A percentile compares a stretch with the other conserved stretches of the same genome.
These are phyloP conservation scores for Donacobius atricapilla DNA, from an alignment of 2,113 vertebrate genomes.

Conservation along the genomic window DNA sequence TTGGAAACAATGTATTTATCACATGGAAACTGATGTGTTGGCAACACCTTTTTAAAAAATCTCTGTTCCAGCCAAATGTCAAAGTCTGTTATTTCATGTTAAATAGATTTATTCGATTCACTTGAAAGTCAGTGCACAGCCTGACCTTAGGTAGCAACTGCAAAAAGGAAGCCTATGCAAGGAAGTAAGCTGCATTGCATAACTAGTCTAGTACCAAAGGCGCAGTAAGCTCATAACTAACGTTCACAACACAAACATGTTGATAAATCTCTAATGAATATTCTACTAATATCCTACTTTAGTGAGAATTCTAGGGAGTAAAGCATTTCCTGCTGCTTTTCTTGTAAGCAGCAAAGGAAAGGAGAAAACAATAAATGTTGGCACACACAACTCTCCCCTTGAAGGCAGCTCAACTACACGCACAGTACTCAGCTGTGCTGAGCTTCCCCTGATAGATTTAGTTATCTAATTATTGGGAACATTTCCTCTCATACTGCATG, in stretches of 20 bases:
- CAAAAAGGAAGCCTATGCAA: neutral
- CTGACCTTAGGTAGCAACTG: neutral
- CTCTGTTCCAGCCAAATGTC: neutral
- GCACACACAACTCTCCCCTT: neutral
- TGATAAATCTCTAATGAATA: neutral
- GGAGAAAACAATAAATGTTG: neutral
- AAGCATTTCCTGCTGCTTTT: neutral
- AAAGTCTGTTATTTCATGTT: neutral
- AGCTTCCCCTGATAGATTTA: neutral
- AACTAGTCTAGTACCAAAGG: neutral
- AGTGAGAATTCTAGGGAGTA: neutral
- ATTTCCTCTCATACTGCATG: neutral
- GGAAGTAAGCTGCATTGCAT: neutral
- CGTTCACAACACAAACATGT: neutral
- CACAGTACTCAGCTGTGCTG: neutral
- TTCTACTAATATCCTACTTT: neutral
- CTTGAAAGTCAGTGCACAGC: neutral
- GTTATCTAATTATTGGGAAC: neutral
- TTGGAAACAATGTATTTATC: conserved; percentile 9
- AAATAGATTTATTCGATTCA: neutral
- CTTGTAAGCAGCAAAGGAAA: neutral
- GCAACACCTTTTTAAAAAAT: neutral
- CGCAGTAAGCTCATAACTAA: neutral
- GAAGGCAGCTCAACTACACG: neutral
- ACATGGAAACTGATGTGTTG: neutral